These are phyloP conservation scores for Psittacus erithacus DNA, from an alignment of 2,113 vertebrate species.

Conservation along the genomic window DNA sequence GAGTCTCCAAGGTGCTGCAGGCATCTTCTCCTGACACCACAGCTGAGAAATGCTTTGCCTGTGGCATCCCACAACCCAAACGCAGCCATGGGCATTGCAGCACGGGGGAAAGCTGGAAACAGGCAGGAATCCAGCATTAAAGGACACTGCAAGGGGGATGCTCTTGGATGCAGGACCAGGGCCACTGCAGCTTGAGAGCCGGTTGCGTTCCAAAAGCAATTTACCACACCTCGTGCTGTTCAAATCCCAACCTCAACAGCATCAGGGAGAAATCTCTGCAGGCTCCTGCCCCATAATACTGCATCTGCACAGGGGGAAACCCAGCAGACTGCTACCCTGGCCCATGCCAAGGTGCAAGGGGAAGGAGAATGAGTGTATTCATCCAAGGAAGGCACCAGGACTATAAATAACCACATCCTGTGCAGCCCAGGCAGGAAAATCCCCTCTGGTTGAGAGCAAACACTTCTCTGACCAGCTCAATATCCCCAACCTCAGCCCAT, in stretches of 20 bases:
- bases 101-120: not conserved
- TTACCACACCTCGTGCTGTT: not conserved
- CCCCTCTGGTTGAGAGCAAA: not conserved
- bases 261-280: not conserved
- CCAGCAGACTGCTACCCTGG: not conserved
- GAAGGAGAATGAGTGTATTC: not conserved
- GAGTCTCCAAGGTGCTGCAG: not conserved
- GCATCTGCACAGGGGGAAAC: not conserved
- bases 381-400: not conserved
- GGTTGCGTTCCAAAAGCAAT: not conserved
- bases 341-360: not conserved
- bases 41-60: not conserved
- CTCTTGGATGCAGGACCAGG: not conserved
- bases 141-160: not conserved
- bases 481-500: rapidly evolving
- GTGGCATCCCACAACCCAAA: not conserved
- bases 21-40: rapidly evolving
- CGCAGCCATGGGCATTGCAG: rapidly evolving
- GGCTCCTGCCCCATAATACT: not conserved
- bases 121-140: not conserved
- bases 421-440: not conserved
- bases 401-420: not conserved
- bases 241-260: not conserved
- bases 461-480: rapidly evolving
- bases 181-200: not conserved